A percentile compares a stretch with the other conserved stretches of the same genome.
Conservation (phyloP, 2,888 invertebrate genomes). For the Hedya salicella region DNA sequence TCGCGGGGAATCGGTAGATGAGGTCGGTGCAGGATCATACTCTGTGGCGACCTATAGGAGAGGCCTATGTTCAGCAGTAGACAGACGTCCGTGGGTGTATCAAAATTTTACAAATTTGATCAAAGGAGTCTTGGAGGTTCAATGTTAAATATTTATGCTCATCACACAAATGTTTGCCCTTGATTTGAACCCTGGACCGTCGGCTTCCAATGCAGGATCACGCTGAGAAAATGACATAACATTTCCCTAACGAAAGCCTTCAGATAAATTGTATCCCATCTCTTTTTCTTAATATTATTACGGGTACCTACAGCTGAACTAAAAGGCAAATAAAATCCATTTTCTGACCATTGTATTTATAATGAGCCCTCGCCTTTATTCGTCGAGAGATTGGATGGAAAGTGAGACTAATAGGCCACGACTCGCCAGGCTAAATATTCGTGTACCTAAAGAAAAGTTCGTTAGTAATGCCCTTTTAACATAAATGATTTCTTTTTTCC, state of each 20-base stretch:
- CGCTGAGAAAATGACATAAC: not conserved
- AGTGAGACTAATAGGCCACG: conserved; percentile 76
- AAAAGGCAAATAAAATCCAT: conserved; percentile 49
- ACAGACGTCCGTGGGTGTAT: no score
- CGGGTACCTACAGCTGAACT: conserved; percentile 26
- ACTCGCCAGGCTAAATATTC: conserved; percentile 54
- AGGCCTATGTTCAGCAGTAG: no score
- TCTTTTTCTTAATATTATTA: conserved; percentile 21
- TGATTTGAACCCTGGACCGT: no score
- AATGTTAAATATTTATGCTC: no score
- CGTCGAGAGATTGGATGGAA: conserved; percentile 69
- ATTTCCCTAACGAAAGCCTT: not conserved
- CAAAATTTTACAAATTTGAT: no score
- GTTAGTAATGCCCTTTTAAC: conserved; percentile 57
- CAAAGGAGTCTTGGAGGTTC: no score
- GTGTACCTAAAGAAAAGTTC: conserved; percentile 53
- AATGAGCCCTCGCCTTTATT: conserved; percentile 53
- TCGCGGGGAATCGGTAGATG: no score
- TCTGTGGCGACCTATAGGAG: no score
- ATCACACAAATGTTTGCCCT: no score
- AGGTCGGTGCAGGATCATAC: no score
- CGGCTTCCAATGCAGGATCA: no score
- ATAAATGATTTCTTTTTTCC: conserved; percentile 33
- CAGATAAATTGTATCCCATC: not conserved
- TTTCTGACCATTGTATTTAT: conserved; percentile 57